phyloP scores from a whole-genome alignment of 2,113 vertebrate genomes.

The Propithecus coquereli region DNA sequence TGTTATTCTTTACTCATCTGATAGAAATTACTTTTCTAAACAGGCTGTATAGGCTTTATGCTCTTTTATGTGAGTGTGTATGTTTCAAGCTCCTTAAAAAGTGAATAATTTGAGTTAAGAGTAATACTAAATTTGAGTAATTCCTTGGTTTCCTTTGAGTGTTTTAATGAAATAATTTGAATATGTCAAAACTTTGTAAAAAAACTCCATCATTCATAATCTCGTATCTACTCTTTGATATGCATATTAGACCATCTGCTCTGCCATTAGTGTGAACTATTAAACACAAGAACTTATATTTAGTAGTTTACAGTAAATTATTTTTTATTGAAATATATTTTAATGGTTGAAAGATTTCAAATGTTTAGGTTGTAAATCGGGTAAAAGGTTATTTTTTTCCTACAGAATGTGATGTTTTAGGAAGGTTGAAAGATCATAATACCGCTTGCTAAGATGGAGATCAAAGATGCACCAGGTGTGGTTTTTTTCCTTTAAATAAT shows the following conservation, averaged over 20 bases:
- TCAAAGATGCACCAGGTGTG: neutral
- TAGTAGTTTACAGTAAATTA: neutral
- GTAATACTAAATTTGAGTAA: slow-evolving; percentile 21
- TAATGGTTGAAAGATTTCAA: neutral
- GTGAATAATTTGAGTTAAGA: neutral
- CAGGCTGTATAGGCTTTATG: neutral
- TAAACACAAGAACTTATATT: neutral
- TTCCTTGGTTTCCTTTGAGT: neutral
- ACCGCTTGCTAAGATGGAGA: neutral
- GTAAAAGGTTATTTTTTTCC: neutral
- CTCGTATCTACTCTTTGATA: neutral
- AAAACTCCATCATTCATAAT: neutral
- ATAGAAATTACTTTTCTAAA: neutral
- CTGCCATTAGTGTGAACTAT: neutral
- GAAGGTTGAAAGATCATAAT: neutral
- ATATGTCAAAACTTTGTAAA: neutral
- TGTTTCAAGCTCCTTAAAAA: slow-evolving; percentile 39
- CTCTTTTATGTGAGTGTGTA: neutral
- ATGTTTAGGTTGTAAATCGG: neutral
- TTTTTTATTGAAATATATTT: neutral
- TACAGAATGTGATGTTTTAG: neutral
- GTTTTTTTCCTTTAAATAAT: neutral
- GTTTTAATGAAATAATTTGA: slow-evolving; percentile 32
- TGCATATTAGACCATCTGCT: neutral
- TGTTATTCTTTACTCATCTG: neutral